phyloP scores from a whole-genome alignment of 2,888 invertebrate genomes.

The Pseudococcus longispinus region DNA sequence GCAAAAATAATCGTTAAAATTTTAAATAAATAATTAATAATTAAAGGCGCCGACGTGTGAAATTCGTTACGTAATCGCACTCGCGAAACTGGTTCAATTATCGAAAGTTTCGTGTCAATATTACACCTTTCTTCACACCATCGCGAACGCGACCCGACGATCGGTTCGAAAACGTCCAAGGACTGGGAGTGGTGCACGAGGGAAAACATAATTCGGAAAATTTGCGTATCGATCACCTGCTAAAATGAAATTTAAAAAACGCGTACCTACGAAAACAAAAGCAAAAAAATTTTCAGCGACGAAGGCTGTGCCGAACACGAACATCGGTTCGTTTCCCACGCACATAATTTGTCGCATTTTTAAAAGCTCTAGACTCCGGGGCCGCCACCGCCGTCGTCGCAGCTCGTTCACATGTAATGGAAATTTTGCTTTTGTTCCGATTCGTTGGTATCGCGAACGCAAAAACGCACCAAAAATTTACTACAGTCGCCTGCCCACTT shows the following conservation, averaged over 20 bases:
- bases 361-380: not conserved
- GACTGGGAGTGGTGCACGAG: not conserved
- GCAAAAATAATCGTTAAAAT: not conserved
- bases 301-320: not conserved
- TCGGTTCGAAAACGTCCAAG: not conserved
- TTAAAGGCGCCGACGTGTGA: not conserved
- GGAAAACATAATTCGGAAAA: not conserved
- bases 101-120: not conserved
- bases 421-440: not conserved
- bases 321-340: constrained; percentile 22
- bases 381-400: not conserved
- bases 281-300: not conserved
- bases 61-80: not conserved
- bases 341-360: not conserved
- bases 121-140: not conserved
- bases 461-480: not conserved
- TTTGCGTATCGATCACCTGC: not conserved
- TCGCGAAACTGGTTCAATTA: not conserved
- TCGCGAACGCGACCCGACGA: not conserved
- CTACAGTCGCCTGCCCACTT: not conserved
- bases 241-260: not conserved
- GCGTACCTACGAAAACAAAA: not conserved
- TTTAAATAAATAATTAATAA: not conserved
- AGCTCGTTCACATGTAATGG: not conserved
- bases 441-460: not conserved